Base-by-base conservation (phyloP, 2,113 vertebrate genomes). In the Corythornis madagascariensis region DNA sequence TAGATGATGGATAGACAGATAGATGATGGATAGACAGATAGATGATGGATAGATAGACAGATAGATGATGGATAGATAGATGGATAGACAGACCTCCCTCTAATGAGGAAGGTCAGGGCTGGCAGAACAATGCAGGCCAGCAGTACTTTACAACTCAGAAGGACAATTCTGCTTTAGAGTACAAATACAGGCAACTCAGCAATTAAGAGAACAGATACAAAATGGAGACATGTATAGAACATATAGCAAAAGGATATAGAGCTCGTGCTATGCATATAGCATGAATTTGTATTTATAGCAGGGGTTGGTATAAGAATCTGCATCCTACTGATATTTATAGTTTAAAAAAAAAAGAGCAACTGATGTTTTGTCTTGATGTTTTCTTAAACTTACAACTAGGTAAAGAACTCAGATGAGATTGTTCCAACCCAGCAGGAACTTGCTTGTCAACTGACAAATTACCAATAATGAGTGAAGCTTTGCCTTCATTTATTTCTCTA, bases 81-180 rank as follows among this genome's bases (percentile, higher is more conserved):
- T 38, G 11, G 38, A 38, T 9, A 38, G 38, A 38, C 10, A 10
- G 4, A 10, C 38, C 38, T 38, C 38, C 38, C 38, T 38, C 10
- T 57, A 75, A 18, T 0, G 1, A 13, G 16, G 2, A 2, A 1
- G 1, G 14, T 4, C 1, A 1, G 21, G 61, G 56, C 52, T 70
- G 29, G 13, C 3, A 2, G 57, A 38, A 38, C 38, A 22, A 28
- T 11, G 24, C 55, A 48, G 72, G 28, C 24, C 20, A 40, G 35
- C 38, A 25, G 11, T 11, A 6, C 16, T n/a, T 16, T 26, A 9
- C 29, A 60, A 19, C 12, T 11, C 0, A 0, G 65, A 48, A 17
- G 40, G 52, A 52, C 31, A 15, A 4, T 56, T 31, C 64, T 83
- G 45, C 48, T 53, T n/a, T 10, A 47, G 13, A 64, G 29, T 35